Conservation (phyloP, 2,113 vertebrate species). For the Sitta europaea region DNA sequence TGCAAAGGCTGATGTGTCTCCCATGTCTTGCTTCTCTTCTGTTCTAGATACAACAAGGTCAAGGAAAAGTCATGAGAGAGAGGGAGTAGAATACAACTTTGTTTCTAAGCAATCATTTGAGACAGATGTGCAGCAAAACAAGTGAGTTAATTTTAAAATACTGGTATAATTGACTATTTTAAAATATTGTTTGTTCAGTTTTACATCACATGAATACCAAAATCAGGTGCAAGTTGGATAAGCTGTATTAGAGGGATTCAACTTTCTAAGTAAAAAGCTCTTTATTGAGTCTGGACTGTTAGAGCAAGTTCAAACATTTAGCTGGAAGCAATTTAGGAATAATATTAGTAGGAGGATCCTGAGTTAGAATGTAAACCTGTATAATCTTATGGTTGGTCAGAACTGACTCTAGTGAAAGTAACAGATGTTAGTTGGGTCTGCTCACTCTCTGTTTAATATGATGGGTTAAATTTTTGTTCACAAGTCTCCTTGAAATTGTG, state of each 20-base stretch:
- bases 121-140: constrained; percentile 84
- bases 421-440: neutral
- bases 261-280: neutral
- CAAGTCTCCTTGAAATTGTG: no score
- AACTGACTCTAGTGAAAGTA: neutral
- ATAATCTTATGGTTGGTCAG: neutral
- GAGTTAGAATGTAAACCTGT: neutral
- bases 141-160: constrained; percentile 68
- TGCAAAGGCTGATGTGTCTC: neutral
- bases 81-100: constrained; percentile 93
- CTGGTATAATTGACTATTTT: neutral
- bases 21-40: neutral
- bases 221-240: neutral
- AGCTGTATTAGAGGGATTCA: neutral
- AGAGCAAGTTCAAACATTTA: neutral
- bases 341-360: neutral
- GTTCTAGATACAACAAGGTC: constrained; percentile 86
- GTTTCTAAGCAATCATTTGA: constrained; percentile 88
- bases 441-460: neutral
- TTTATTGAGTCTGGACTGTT: neutral
- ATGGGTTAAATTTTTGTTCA: neutral
- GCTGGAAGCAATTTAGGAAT: neutral
- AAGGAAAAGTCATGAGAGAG: constrained; percentile 87
- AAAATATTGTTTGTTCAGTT: neutral
- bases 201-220: neutral